phyloP scores from a whole-genome alignment of 92 coral and sea anemone species.

The Phenganax stokvisi region DNA sequence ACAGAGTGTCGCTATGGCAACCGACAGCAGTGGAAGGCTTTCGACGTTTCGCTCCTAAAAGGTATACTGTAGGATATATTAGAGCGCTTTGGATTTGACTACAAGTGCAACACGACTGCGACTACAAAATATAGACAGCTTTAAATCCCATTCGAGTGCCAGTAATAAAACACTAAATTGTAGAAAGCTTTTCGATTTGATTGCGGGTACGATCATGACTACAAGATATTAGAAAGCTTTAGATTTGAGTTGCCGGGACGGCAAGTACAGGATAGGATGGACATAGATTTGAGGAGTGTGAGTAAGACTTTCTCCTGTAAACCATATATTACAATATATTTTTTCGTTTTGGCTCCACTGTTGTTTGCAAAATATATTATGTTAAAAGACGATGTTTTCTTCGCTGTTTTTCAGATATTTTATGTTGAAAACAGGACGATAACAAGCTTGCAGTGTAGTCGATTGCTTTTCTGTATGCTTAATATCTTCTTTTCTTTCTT shows the following conservation, averaged over 20 bases:
- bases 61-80: slow-evolving; percentile 46
- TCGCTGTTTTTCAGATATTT: background rate
- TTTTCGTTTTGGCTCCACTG: too few relatives aligned
- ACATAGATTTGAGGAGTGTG: too few relatives aligned
- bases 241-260: too few relatives aligned
- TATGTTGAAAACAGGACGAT: background rate
- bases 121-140: background rate
- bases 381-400: background rate
- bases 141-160: background rate
- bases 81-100: background rate
- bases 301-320: too few relatives aligned
- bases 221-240: too few relatives aligned
- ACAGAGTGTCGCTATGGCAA: slow-evolving; percentile 60
- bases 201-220: too few relatives aligned
- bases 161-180: too few relatives aligned
- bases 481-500: background rate
- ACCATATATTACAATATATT: too few relatives aligned
- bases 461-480: background rate
- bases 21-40: slow-evolving; percentile 74
- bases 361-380: background rate
- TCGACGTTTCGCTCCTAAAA: slow-evolving; percentile 65
- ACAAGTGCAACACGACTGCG: background rate
- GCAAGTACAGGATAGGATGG: too few relatives aligned
- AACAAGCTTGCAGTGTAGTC: background rate
- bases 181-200: too few relatives aligned